These are phyloP conservation scores for Amphiprion percula DNA, from an alignment of 2,113 vertebrate species.

Conservation along the genomic window DNA sequence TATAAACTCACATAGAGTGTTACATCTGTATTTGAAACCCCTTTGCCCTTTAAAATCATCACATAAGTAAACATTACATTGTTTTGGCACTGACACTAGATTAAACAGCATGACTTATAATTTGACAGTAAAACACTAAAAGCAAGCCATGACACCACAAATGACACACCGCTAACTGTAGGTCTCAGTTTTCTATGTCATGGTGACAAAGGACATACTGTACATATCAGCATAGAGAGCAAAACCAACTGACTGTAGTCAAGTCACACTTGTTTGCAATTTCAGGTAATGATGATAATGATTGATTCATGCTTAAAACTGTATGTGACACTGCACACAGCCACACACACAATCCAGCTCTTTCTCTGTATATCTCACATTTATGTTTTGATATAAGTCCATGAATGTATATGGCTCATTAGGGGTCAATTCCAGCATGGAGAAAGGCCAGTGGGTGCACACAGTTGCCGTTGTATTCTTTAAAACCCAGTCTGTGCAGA, in stretches of 20 bases:
- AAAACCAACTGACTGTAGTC: constrained; percentile 7
- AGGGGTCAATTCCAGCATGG: constrained; percentile 23
- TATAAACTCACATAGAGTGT: constrained; percentile 15
- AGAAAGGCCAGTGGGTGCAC: constrained; percentile 22
- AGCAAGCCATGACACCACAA: constrained; percentile 44
- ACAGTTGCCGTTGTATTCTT: constrained; percentile 1
- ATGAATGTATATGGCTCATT: constrained; percentile 48
- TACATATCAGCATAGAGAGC: constrained; percentile 40
- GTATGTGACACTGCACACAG: neutral
- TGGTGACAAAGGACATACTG: constrained; percentile 23
- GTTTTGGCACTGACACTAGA: constrained; percentile 57
- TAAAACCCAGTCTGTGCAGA: constrained; percentile 25
- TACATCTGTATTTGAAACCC: constrained; percentile 23
- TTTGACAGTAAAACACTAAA: constrained; percentile 52
- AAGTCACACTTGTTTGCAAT: constrained; percentile 20
- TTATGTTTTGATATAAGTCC: neutral
- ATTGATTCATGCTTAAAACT: constrained; percentile 3
- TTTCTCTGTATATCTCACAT: constrained; percentile 11
- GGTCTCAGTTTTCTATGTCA: constrained; percentile 30
- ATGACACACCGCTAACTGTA: constrained; percentile 27
- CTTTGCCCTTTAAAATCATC: constrained; percentile 9
- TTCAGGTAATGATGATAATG: neutral
- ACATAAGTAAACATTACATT: constrained; percentile 38
- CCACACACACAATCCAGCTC: neutral
- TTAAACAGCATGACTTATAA: constrained; percentile 38